phyloP scores from a whole-genome alignment of 23 tunicate species.

The Aplidium turbinatum region DNA sequence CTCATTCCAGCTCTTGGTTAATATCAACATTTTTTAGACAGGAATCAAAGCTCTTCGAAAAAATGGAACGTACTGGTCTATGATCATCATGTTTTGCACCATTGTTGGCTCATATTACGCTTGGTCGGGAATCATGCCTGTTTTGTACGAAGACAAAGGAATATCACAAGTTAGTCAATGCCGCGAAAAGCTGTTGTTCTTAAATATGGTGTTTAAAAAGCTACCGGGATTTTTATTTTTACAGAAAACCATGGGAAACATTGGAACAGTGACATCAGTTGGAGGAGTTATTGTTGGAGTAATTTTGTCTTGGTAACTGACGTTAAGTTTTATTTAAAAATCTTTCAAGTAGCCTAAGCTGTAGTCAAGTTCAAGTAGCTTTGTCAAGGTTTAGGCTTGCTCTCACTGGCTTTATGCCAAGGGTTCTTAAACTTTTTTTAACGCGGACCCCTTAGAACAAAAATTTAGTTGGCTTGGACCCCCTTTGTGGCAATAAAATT shows the following conservation, averaged over 20 bases:
- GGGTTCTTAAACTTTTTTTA: too few relatives aligned
- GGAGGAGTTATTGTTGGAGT: conserved; percentile 32
- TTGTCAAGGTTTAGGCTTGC: too few relatives aligned
- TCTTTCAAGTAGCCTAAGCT: too few relatives aligned
- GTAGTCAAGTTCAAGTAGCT: too few relatives aligned
- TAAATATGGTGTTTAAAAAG: neutral
- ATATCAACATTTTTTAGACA: neutral
- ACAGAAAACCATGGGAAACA: conserved; percentile 17
- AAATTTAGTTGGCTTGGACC: too few relatives aligned
- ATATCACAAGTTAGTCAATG: conserved; percentile 20
- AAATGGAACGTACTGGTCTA: conserved; percentile 9
- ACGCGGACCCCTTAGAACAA: too few relatives aligned
- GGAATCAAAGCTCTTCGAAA: conserved; percentile 8
- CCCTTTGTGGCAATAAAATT: too few relatives aligned
- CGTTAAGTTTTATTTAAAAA: too few relatives aligned
- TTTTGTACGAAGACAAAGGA: conserved; percentile 11
- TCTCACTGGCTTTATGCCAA: too few relatives aligned
- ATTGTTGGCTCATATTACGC: conserved; percentile 20
- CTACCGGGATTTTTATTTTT: neutral
- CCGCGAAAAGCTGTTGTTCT: too few relatives aligned
- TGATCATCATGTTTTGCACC: neutral
- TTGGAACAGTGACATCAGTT: conserved; percentile 14
- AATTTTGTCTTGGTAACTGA: conserved; percentile 14
- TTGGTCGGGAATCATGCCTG: conserved; percentile 28
- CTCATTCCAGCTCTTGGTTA: neutral